A percentile compares a stretch with the other conserved stretches of the same genome.
phyloP scores from a whole-genome alignment of 2,888 invertebrate species.

The Phoenoteleia sp. region DNA sequence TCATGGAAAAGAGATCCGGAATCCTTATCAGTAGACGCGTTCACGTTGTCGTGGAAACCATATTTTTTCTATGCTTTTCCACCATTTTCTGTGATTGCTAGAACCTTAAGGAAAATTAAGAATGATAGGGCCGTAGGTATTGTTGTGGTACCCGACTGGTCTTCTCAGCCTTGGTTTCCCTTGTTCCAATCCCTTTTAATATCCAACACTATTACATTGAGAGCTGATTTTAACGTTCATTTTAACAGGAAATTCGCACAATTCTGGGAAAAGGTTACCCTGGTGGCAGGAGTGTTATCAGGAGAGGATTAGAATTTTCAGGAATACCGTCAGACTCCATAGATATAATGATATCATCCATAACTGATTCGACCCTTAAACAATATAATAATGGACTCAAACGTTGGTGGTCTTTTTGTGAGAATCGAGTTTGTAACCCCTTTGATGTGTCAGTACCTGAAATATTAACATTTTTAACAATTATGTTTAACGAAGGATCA shows the following conservation, averaged over 20 bases:
- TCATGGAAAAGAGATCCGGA: constrained; percentile 64
- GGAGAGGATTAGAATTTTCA: constrained; percentile 51
- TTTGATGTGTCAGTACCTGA: constrained; percentile 26
- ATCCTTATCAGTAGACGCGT: constrained; percentile 56
- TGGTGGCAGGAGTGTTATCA: constrained; percentile 52
- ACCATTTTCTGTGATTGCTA: constrained; percentile 48
- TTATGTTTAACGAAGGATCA: constrained; percentile 1
- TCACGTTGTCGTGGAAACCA: constrained; percentile 47
- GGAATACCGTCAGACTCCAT: constrained; percentile 27
- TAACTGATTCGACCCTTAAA: constrained; percentile 39
- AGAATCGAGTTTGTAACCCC: neutral
- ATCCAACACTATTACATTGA: constrained; percentile 50
- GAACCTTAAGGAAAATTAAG: constrained; percentile 43
- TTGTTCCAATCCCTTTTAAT: constrained; percentile 35
- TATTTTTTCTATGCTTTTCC: constrained; percentile 68
- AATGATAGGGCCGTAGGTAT: constrained; percentile 37
- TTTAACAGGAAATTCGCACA: constrained; percentile 40
- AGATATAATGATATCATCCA: constrained; percentile 46
- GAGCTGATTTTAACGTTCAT: constrained; percentile 26
- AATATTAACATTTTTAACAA: constrained; percentile 30
- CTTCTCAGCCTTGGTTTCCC: constrained; percentile 60
- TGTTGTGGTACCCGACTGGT: constrained; percentile 51
- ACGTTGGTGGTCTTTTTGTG: constrained; percentile 18
- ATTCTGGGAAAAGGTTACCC: constrained; percentile 36
- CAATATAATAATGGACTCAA: constrained; percentile 51